phyloP scores from a whole-genome alignment of 2,797 vertebrate genomes.

The Cynopterus sphinx region DNA sequence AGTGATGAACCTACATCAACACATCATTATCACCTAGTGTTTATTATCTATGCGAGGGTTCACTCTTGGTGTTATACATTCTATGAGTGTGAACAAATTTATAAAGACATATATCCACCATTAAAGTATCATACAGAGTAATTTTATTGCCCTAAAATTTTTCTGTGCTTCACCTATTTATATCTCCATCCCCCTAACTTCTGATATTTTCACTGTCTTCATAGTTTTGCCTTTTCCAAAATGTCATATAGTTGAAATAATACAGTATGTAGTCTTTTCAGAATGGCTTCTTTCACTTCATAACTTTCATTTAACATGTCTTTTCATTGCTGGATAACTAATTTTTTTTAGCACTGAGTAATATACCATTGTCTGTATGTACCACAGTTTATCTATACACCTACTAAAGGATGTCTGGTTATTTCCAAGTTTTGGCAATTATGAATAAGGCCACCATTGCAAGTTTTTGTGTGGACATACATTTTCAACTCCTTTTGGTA shows the following conservation, averaged over 20 bases:
- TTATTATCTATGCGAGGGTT: not conserved
- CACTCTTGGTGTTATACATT: not conserved
- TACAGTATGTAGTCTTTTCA: not conserved
- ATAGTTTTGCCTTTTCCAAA: not conserved
- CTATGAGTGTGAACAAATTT: not conserved
- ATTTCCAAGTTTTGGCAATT: not conserved
- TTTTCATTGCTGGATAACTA: not conserved
- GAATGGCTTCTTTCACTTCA: not conserved
- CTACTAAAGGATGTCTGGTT: not conserved
- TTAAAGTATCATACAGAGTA: not conserved
- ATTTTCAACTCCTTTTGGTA: not conserved
- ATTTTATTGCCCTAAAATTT: not conserved
- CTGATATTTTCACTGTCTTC: not conserved
- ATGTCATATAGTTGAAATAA: not conserved
- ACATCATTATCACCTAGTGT: not conserved
- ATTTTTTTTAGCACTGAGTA: not conserved
- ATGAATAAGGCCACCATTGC: not conserved
- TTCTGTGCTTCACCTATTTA: not conserved
- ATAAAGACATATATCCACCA: not conserved
- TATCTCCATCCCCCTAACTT: not conserved
- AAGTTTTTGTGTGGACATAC: not conserved
- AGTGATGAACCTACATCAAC: not conserved
- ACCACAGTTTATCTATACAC: not conserved
- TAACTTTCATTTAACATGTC: not conserved
- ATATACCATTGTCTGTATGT: not conserved